Conservation (phyloP, 2,797 vertebrate genomes). For the Lepus oiostolus region DNA sequence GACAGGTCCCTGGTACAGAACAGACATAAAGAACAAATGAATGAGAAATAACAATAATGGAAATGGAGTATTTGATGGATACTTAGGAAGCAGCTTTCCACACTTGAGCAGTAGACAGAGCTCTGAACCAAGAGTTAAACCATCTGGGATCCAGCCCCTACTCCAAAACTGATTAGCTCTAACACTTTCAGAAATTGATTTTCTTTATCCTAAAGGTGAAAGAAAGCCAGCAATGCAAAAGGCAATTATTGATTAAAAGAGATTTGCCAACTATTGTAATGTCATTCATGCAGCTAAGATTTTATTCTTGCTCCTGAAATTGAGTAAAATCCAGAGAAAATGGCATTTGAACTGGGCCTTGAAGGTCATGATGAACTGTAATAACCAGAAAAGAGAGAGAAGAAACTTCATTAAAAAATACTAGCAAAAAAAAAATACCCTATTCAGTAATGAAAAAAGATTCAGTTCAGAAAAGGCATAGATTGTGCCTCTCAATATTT, state of each 20-base stretch:
- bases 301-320: background rate
- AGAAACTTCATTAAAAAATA: background rate
- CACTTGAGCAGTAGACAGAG: background rate
- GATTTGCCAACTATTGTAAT: background rate
- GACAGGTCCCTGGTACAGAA: background rate
- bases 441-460: background rate
- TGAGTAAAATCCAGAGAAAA: background rate
- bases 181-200: background rate
- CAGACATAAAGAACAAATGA: background rate
- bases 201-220: constrained; percentile 1
- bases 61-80: background rate
- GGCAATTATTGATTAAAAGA: background rate
- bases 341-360: background rate
- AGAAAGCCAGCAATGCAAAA: background rate
- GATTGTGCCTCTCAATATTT: background rate
- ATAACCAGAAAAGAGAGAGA: background rate
- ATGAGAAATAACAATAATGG: background rate
- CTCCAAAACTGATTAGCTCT: background rate
- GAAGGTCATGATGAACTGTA: constrained; percentile 22
- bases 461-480: background rate
- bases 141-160: background rate
- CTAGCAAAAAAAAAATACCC: background rate
- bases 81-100: background rate
- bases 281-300: background rate
- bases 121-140: background rate